phyloP scores from a whole-genome alignment of 2,113 vertebrate genomes.

The Heterocephalus glaber region DNA sequence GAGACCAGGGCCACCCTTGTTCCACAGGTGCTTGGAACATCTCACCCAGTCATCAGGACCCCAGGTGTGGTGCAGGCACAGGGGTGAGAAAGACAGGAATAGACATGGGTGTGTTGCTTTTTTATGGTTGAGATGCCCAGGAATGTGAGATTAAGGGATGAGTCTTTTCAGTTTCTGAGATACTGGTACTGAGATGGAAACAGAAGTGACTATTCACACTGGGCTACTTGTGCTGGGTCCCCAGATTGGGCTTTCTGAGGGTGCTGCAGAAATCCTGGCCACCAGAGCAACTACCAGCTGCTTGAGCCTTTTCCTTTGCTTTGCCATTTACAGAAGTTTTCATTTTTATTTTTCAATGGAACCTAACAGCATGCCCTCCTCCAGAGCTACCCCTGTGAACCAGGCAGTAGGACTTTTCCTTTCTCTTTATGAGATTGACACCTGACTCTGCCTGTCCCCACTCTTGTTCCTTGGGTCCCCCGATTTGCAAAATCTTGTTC shows the following conservation, averaged over 20 bases:
- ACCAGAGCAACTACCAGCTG: not conserved
- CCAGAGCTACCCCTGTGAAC: not conserved
- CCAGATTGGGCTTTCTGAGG: not conserved
- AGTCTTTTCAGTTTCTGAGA: constrained; percentile 44
- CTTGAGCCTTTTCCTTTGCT: not conserved
- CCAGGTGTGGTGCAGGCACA: not conserved
- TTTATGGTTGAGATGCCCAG: constrained; percentile 54
- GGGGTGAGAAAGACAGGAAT: not conserved
- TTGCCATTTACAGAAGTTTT: not conserved
- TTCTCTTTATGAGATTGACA: not conserved
- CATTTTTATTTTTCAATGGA: not conserved
- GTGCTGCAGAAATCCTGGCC: not conserved
- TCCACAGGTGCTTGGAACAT: not conserved
- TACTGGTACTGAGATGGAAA: not conserved
- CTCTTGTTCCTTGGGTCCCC: not conserved
- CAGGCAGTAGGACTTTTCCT: no score
- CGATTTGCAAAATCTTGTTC: not conserved
- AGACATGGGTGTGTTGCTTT: constrained; percentile 45
- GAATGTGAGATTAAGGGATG: constrained; percentile 67
- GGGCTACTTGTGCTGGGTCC: not conserved
- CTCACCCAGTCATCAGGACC: not conserved
- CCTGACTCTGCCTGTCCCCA: not conserved
- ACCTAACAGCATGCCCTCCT: not conserved
- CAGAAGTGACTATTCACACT: not conserved
- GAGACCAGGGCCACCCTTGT: not conserved